phyloP scores from a whole-genome alignment of 2,113 vertebrate genomes.

The Tragelaphus strepsiceros region DNA sequence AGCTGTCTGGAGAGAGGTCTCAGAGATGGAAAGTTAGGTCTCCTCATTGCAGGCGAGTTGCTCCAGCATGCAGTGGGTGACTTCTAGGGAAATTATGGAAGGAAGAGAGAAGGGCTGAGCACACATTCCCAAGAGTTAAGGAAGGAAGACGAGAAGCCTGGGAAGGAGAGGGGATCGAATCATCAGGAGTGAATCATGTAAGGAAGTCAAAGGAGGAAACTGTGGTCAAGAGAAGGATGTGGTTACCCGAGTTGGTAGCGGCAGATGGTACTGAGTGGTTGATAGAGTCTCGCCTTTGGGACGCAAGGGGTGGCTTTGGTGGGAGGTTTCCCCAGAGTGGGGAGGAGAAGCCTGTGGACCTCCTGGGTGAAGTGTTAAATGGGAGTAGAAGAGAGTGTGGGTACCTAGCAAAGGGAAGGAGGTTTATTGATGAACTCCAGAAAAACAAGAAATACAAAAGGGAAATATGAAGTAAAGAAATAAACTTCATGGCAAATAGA shows the following conservation, averaged over 20 bases:
- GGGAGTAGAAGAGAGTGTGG: background rate
- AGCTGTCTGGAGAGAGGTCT: background rate
- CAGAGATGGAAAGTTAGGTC: background rate
- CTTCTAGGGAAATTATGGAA: background rate
- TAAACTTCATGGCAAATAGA: background rate
- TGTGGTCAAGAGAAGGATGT: background rate
- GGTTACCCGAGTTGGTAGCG: background rate
- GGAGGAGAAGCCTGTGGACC: background rate
- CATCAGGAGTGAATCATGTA: background rate
- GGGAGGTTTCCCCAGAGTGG: background rate
- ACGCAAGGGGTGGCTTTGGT: background rate
- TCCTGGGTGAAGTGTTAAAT: accelerated
- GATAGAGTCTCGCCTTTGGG: background rate
- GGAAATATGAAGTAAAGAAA: background rate
- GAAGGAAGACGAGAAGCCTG: background rate
- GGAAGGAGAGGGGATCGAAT: background rate
- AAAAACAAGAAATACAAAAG: background rate
- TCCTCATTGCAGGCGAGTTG: accelerated
- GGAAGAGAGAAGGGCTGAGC: background rate
- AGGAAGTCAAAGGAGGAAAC: background rate
- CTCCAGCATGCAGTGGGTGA: accelerated
- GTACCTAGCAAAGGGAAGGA: background rate
- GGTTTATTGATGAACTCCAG: background rate
- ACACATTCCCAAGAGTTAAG: background rate
- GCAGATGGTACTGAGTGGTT: background rate